Evolutionary conservation across 2,888 invertebrate species (phyloP).

Genomic region (Lottia scabra): DNA sequence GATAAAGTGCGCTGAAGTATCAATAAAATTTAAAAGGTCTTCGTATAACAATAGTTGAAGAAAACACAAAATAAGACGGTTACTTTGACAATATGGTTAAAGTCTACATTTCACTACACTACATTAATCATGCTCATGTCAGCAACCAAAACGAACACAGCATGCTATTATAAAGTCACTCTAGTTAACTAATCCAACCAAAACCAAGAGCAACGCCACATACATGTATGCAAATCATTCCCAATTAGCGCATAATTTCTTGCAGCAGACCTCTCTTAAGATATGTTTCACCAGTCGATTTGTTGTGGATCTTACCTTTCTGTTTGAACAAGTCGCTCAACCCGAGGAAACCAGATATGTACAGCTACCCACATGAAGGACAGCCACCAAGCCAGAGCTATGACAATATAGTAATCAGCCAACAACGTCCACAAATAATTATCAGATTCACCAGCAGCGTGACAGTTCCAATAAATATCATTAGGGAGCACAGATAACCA

Average conservation of each 20-base stretch:
- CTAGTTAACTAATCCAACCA: not conserved
- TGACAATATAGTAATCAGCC: constrained; percentile 47
- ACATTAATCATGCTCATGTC: too few relatives aligned
- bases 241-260: not conserved
- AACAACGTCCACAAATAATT: constrained; percentile 42
- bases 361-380: constrained; percentile 59
- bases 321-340: constrained; percentile 57
- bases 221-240: not conserved
- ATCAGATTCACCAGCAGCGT: constrained; percentile 76
- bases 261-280: too few relatives aligned
- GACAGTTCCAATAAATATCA: constrained; percentile 93
- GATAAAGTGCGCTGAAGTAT: too few relatives aligned
- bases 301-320: constrained; percentile 53
- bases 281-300: too few relatives aligned
- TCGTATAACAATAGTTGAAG: too few relatives aligned
- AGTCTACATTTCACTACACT: too few relatives aligned
- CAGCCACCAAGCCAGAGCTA: constrained; percentile 57
- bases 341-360: constrained; percentile 59
- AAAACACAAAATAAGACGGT: too few relatives aligned
- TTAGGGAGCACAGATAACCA: constrained; percentile 81
- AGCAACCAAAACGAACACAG: too few relatives aligned
- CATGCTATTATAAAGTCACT: not conserved
- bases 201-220: constrained; percentile 2
- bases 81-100: too few relatives aligned
- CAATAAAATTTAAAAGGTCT: too few relatives aligned